These are phyloP conservation scores for Muscicapa comitata DNA, from an alignment of 2,797 vertebrate species.

Conservation along the genomic window DNA sequence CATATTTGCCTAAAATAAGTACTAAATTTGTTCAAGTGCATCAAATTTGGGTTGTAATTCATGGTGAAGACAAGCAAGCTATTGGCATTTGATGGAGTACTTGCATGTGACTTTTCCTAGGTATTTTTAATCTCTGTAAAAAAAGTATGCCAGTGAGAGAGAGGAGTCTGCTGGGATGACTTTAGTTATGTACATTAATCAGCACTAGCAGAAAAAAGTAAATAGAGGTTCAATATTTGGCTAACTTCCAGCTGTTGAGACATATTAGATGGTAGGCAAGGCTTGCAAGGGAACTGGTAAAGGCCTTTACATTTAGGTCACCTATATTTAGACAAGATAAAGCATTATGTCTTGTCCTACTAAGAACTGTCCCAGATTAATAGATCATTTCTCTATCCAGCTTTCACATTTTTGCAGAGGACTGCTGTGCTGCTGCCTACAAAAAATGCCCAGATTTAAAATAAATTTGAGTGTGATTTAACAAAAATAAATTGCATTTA, in stretches of 20 bases:
- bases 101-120: background rate
- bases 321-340: constrained; percentile 46
- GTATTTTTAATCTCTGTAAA: background rate
- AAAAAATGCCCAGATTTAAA: background rate
- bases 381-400: background rate
- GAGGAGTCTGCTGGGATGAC: rapidly evolving
- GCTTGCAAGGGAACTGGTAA: background rate
- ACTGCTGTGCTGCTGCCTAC: background rate
- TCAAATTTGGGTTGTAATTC: background rate
- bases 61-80: background rate
- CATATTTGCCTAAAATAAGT: background rate
- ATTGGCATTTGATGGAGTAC: background rate
- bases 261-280: background rate
- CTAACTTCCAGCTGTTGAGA: background rate
- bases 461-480: background rate
- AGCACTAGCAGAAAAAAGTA: background rate
- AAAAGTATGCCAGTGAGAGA: background rate
- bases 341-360: background rate
- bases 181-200: background rate
- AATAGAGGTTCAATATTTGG: background rate
- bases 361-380: background rate
- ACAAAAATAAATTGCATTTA: background rate
- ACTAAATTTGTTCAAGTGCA: background rate
- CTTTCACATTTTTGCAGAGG: background rate
- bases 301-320: constrained; percentile 20